Conservation (phyloP, 2,888 invertebrate genomes). For the Perithous albicinctus region DNA sequence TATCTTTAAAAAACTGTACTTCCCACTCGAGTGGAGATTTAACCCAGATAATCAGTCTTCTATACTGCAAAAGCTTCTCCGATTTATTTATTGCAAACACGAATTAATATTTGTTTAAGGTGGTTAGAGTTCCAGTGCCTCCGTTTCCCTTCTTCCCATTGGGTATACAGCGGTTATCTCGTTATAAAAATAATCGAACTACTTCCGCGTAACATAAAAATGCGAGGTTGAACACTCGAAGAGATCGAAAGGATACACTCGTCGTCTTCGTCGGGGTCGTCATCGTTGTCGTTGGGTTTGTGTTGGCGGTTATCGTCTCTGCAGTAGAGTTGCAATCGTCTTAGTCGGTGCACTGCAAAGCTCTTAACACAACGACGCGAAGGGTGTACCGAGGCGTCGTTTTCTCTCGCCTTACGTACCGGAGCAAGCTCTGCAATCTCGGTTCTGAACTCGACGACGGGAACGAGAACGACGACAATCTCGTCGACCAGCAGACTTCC, state of each 20-base stretch:
- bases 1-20: not conserved
- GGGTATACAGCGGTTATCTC: constrained; percentile 34
- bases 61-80: not conserved
- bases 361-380: constrained; percentile 47
- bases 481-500: constrained; percentile 60
- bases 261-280: constrained; percentile 20
- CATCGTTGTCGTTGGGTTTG: constrained; percentile 21
- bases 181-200: constrained; percentile 51
- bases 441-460: constrained; percentile 40
- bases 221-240: constrained; percentile 33
- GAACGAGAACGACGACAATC: constrained; percentile 57
- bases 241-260: constrained; percentile 37
- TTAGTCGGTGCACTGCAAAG: constrained; percentile 47
- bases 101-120: constrained; percentile 46
- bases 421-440: constrained; percentile 61
- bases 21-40: not conserved
- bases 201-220: constrained; percentile 42
- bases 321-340: constrained; percentile 50
- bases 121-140: not conserved
- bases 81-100: constrained; percentile 31
- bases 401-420: constrained; percentile 57
- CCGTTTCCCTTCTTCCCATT: not conserved
- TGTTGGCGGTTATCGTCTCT: constrained; percentile 19
- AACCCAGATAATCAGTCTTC: not conserved
- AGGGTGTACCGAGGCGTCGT: constrained; percentile 49